Evolutionary conservation across 2,113 vertebrate species (phyloP).

Genomic region (Cryptomyrus ogoouensis): DNA sequence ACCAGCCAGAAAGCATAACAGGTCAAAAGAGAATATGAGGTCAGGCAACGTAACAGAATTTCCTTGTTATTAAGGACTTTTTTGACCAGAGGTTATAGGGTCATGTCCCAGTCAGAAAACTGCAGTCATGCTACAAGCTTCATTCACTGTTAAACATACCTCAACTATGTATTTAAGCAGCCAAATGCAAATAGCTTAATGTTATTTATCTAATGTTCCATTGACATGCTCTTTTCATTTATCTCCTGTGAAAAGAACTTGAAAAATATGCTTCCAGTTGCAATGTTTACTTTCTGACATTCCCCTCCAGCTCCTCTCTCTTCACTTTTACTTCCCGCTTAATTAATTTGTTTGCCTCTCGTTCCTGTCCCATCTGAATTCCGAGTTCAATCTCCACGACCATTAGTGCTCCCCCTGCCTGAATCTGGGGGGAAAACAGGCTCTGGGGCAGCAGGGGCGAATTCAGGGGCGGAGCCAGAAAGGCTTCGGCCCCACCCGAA

Average conservation of each 20-base stretch:
- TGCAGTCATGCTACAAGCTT: not conserved
- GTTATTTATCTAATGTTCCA: not conserved
- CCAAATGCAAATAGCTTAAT: not conserved
- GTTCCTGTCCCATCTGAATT: not conserved
- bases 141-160: not conserved
- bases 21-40: not conserved
- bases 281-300: not conserved
- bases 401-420: not conserved
- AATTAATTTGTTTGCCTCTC: not conserved
- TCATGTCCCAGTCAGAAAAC: not conserved
- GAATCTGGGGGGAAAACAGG: not conserved
- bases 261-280: not conserved
- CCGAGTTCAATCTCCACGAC: not conserved
- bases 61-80: not conserved
- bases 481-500: not conserved
- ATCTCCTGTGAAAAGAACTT: not conserved
- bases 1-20: not conserved
- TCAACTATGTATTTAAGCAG: not conserved
- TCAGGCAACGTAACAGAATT: not conserved
- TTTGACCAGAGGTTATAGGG: not conserved
- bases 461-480: not conserved
- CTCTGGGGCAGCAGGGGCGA: not conserved
- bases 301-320: not conserved
- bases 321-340: not conserved
- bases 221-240: not conserved